Base-by-base conservation (phyloP, 2,797 vertebrate species). In the Pseudomugil tenellus region DNA sequence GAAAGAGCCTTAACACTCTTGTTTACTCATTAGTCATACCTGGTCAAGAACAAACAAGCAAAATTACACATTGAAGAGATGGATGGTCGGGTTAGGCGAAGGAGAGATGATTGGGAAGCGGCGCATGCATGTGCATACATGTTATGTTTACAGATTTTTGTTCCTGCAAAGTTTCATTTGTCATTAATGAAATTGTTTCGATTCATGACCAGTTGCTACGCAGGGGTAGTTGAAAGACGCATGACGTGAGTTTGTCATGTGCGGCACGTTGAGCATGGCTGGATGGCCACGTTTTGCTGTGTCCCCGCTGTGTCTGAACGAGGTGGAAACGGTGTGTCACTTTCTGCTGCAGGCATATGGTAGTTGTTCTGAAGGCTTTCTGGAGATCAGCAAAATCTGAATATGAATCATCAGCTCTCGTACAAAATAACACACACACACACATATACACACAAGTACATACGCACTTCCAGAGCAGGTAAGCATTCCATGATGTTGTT, bases 351-450 rank as follows among this genome's bases (percentile, higher is more conserved):
- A 32, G 55, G 61, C 26, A 21, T 43, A 65, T 35, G 52, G 67
- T 19, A 52, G 37, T 4, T 25, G n/a, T 19, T 58, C 32, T 17
- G 31, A 56, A 26, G 25, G 66, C 37, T 43, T 78, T 80, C 25
- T 32, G 19, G 51, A 54, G 26, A 62, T 64, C 16, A 26, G 59
- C 63, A 55, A n/a, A 52, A 51, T 35, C 7, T 86, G 82, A 87
- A 86, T 88, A 86, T 86, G 80, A 84, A 87, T 89, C 76, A 78
- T 70, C 70, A 5, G 34, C 43, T 55, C 23, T 31, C 37, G 70
- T 68, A 31, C 71, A 84, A 74, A 84, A 85, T 75, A 79, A 43
- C 56, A 59, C 66, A 39, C 23, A 49, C 48, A 7, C 48, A 51
- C 3, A 46, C 17, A 37, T 4, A 29, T 6, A 29, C 6, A 31